These are phyloP conservation scores for Ctenosaura bakeri DNA, from an alignment of 2,797 vertebrate species.

Conservation along the genomic window DNA sequence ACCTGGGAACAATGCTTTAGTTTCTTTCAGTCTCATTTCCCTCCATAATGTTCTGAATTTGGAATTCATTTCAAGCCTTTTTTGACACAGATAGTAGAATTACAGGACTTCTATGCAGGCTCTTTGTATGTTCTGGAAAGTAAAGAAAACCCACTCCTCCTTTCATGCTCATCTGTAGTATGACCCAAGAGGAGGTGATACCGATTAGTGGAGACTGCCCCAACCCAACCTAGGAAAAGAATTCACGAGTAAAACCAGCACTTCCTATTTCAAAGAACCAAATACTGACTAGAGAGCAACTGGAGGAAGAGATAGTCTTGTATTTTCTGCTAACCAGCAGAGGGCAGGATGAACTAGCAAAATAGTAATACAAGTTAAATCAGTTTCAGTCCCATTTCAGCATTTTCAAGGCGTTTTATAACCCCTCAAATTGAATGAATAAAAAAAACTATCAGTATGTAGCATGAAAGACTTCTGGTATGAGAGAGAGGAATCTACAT, in stretches of 20 bases:
- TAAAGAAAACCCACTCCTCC: background rate
- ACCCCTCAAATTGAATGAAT: background rate
- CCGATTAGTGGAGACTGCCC: background rate
- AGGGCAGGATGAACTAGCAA: conserved; percentile 32
- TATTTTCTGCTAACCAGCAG: conserved; percentile 25
- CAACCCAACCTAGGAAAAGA: background rate
- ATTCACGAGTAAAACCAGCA: background rate
- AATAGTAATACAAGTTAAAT: background rate
- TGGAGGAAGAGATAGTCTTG: background rate
- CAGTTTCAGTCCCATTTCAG: background rate
- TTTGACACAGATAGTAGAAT: background rate
- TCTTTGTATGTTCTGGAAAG: background rate
- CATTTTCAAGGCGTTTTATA: background rate
- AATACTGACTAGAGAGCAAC: too few relatives aligned
- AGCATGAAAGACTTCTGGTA: background rate
- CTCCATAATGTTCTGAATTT: background rate
- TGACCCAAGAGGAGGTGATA: background rate
- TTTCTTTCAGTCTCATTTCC: too few relatives aligned
- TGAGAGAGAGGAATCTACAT: background rate
- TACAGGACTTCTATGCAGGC: background rate
- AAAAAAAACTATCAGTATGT: background rate
- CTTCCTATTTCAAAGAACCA: background rate
- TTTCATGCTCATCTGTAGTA: background rate
- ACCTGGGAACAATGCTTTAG: too few relatives aligned
- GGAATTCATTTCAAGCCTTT: background rate